Conservation (phyloP, 2,888 invertebrate species). For the Brassicogethes aeneus region DNA sequence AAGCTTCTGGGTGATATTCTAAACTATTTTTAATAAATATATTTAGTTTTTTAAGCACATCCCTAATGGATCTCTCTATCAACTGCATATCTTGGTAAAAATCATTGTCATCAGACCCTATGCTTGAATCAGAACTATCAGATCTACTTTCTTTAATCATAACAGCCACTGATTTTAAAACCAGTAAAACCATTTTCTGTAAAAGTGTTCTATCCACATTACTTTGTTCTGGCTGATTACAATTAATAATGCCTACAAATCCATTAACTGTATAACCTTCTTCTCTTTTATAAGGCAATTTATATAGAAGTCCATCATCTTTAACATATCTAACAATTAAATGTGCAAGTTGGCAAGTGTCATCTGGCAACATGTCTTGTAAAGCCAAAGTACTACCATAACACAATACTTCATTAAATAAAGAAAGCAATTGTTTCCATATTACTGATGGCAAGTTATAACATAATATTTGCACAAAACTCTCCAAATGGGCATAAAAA, state of each 20-base stretch:
- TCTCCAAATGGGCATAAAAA: constrained; percentile 76
- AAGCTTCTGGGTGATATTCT: constrained; percentile 81
- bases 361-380: constrained; percentile 80
- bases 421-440: constrained; percentile 74
- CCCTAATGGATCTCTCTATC: constrained; percentile 76
- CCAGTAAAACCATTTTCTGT: constrained; percentile 78
- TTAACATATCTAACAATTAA: constrained; percentile 79
- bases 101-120: constrained; percentile 77
- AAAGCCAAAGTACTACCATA: constrained; percentile 85
- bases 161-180: constrained; percentile 81
- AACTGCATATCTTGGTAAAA: constrained; percentile 84
- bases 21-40: constrained; percentile 70
- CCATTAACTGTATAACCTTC: constrained; percentile 38
- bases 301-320: constrained; percentile 66
- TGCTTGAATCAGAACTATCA: constrained; percentile 73
- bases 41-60: constrained; percentile 74
- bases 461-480: constrained; percentile 61
- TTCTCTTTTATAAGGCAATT: constrained; percentile 35
- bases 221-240: constrained; percentile 29
- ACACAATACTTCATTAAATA: constrained; percentile 85
- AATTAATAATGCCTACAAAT: constrained; percentile 38
- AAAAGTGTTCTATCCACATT: constrained; percentile 66
- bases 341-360: constrained; percentile 79
- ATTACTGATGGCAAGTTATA: constrained; percentile 70
- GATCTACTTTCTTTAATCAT: constrained; percentile 84